A percentile compares a stretch with the other conserved stretches of the same genome.
phyloP scores from a whole-genome alignment of 2,888 invertebrate species.

The Amiota minor region DNA sequence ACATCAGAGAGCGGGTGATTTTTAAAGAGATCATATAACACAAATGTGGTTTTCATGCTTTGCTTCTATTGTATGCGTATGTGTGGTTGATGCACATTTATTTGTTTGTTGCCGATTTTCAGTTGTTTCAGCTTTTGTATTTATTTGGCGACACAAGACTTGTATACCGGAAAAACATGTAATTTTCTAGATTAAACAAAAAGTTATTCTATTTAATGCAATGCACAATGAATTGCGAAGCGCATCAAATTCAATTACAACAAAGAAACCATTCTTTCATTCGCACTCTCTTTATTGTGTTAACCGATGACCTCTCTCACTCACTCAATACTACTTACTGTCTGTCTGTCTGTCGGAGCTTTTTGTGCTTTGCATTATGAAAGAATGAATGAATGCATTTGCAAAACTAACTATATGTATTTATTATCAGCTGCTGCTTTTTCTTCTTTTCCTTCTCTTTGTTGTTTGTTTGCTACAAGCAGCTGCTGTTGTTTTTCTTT shows the following conservation, averaged over 20 bases:
- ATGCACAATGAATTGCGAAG: too few species aligned
- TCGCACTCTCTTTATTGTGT: too few species aligned
- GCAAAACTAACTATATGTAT: conserved; percentile 40
- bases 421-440: conserved; percentile 60
- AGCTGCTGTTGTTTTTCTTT: conserved; percentile 51
- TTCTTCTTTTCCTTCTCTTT: conserved; percentile 4
- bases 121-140: background rate
- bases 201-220: too few species aligned
- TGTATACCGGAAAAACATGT: conserved; percentile 59
- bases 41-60: too few species aligned
- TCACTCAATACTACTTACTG: too few species aligned
- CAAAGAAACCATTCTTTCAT: too few species aligned
- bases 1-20: background rate
- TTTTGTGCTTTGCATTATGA: background rate
- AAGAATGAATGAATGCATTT: background rate
- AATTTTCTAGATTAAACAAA: conserved; percentile 43
- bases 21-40: too few species aligned
- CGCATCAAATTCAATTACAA: too few species aligned
- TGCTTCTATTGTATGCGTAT: background rate
- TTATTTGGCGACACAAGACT: conserved; percentile 41
- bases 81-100: background rate
- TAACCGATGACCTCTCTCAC: too few species aligned
- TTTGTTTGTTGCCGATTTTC: background rate
- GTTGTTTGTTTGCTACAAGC: background rate
- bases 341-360: conserved; percentile 23